Base-by-base conservation (phyloP, 1,140 invertebrate species). In the Fopius arisanus region DNA sequence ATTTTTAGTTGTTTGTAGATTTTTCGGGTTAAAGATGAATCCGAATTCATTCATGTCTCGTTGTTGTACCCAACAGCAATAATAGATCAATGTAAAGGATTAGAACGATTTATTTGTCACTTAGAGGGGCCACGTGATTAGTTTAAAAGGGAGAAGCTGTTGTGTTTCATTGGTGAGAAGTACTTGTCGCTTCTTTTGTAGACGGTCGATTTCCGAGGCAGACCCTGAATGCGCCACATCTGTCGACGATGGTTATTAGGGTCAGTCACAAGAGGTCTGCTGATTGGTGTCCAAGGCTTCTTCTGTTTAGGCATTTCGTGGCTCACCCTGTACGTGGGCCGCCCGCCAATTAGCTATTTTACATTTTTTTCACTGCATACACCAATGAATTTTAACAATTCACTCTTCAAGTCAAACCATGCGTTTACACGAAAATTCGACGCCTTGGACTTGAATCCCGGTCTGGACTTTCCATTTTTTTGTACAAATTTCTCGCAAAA, bases 231-330 rank as follows among this genome's bases (percentile, higher is more conserved):
- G 65, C 37, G 41, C 43, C 67, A 19, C 73, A 74, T 77, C 79
- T 74, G 78, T 78, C 67, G 63, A 67, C 71, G 68, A 51, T 14
- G 74, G 78, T 83, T 82, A 83, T 85, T 85, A 83, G 75, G 80
- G 81, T 83, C 80, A 83, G 67, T 85, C 79, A 80, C 40, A 72
- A 77, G 73, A 80, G 72, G 43, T 19, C 43, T 19, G 43, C 16
- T 81, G 79, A 85, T 84, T 83, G 80, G 41, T 77, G 62, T 77
- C 76, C 83, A 83, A 85, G 84, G 84, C 80, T 83, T 62, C 70
- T 70, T 48, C 76, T 78, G 77, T 80, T 84, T 83, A 80, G 79
- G 69, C 76, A 80, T 82, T 82, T 83, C 63, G 63, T 77, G 59
- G 76, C 69, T 19, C 31, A 69, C n/a, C 19, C 31, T 66, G 72